Base-by-base conservation (phyloP, 2,113 vertebrate species). In the Arvicanthis niloticus region DNA sequence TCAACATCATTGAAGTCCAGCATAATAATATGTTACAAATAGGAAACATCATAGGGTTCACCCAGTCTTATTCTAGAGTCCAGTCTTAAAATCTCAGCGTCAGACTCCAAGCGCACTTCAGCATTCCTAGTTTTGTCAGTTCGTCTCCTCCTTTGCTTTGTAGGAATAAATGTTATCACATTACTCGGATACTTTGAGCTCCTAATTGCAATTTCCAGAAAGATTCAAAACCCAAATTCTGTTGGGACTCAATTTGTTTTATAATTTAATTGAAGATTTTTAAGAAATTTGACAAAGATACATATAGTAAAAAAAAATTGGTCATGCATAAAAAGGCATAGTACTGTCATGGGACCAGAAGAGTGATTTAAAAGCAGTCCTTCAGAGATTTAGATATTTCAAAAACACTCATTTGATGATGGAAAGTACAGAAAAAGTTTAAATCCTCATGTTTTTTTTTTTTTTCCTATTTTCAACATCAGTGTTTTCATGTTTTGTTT, bases 251-350 rank as follows among this genome's bases (percentile, higher is more conserved):
- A 34, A 78, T n/a, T 94, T 90, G 7, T 53, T 65, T 88, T 77
- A 80, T 76, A 92, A 91, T 86, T 58, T 88, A 40, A 76, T 97
- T 93, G 76, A 95, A 87, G 51, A 56, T 67, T 77, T 95, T 89
- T n/a, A 48, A 93, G 62, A 75, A 21, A 78, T 91, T 96, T 97
- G 29, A 76, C 62, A 29, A 78, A 75, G 87, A 93, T 77, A 51
- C 7, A 10, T 51, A 73, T 4, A 93, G 84, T 13, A 4, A 86
- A 95, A 86, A 86, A 81, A 86, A 76, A 78, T 84, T 40, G 22
- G 76, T 91, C 40, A 76, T 91, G 89, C 87, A 62, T 97, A 45
- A 95, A 94, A 91, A 70, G 15, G 10, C 7, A 60, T 9, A 68
- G 3, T 82, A 34, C 62, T 29, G 42, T 89, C 68, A 58, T 40